phyloP scores from a whole-genome alignment of 2,113 vertebrate genomes.

The Hyla sarda region DNA sequence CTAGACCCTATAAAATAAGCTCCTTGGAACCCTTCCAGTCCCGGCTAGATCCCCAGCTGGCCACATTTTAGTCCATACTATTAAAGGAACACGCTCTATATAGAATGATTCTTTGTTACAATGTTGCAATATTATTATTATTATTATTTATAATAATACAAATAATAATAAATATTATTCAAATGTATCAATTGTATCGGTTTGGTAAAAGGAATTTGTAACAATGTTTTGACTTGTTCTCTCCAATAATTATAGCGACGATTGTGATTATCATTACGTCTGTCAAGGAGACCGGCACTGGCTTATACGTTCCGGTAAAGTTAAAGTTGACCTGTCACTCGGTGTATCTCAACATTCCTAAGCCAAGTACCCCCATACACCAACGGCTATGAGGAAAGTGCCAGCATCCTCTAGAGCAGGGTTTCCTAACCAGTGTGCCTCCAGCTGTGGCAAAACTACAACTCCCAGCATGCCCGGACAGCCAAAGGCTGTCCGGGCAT shows the following conservation, averaged over 20 bases:
- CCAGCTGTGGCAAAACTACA: no score
- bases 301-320: neutral
- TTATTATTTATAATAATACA: no score
- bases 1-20: neutral
- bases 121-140: neutral
- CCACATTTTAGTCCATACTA: neutral
- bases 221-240: neutral
- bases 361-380: no score
- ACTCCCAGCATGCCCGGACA: no score
- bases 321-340: neutral
- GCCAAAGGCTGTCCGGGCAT: no score
- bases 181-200: neutral
- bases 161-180: no score
- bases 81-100: neutral
- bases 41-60: neutral
- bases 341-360: neutral
- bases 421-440: no score
- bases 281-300: neutral
- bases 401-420: no score
- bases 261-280: neutral
- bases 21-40: neutral
- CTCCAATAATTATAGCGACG: no score
- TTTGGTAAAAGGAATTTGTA: neutral
- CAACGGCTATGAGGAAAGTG: no score
- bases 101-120: neutral